Evolutionary conservation across 1,140 invertebrate species (phyloP).

Genomic region (Ylistrum balloti): DNA sequence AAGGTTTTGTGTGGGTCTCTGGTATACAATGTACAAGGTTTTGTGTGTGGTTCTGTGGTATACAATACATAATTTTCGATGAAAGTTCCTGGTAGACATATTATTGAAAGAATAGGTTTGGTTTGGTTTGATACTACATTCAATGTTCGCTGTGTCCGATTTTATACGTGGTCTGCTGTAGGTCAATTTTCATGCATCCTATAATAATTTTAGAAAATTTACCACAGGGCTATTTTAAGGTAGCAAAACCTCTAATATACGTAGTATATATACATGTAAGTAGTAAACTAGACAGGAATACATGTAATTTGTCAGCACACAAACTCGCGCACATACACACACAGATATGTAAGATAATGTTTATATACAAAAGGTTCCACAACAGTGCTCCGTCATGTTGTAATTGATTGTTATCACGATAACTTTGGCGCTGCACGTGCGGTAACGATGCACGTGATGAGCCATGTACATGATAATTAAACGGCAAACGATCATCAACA

Average conservation of each 20-base stretch:
- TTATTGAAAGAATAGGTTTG: too few species aligned
- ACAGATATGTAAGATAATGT: background rate
- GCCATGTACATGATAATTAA: background rate
- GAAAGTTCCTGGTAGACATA: too few species aligned
- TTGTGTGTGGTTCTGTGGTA: too few species aligned
- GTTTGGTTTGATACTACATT: too few species aligned
- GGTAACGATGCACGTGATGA: background rate
- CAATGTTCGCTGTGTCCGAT: too few species aligned
- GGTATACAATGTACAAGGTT: too few species aligned
- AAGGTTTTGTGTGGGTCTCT: too few species aligned
- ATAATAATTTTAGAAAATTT: too few species aligned
- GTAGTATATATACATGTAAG: background rate
- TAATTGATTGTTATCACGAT: slow-evolving; percentile 20
- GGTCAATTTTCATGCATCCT: too few species aligned
- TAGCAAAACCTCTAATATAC: too few species aligned
- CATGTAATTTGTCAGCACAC: background rate
- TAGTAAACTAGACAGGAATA: background rate
- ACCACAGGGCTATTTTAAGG: too few species aligned
- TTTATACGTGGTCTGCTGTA: too few species aligned
- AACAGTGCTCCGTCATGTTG: background rate
- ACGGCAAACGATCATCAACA: background rate
- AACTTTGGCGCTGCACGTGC: slow-evolving; percentile 1
- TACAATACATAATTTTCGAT: background rate
- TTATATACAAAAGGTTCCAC: slow-evolving; percentile 11
- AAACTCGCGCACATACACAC: background rate